phyloP scores from a whole-genome alignment of 2,888 invertebrate genomes.

The Calameuta filiformis region DNA sequence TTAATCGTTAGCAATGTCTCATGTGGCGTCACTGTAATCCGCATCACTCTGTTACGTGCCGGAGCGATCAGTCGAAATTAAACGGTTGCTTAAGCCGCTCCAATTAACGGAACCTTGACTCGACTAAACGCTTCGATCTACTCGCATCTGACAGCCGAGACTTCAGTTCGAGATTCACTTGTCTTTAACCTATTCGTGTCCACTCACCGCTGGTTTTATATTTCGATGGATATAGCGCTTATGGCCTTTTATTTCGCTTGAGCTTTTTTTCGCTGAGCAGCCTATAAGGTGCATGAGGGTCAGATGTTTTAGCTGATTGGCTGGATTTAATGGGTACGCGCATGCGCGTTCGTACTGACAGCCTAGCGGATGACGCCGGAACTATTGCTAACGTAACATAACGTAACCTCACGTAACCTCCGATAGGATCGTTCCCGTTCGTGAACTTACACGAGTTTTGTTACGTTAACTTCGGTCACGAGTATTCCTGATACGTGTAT shows the following conservation, averaged over 20 bases:
- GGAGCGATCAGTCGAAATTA: background rate
- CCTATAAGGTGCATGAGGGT: too few species aligned
- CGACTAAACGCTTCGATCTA: background rate
- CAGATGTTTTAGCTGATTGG: background rate
- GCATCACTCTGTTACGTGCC: background rate
- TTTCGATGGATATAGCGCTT: background rate
- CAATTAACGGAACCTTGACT: constrained; percentile 6
- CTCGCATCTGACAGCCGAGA: background rate
- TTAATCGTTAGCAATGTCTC: background rate
- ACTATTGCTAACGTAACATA: background rate
- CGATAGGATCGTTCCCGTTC: background rate
- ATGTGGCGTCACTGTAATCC: background rate
- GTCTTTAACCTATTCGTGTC: background rate
- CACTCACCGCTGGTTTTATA: background rate
- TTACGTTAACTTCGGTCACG: background rate
- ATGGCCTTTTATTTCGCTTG: background rate
- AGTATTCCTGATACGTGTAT: background rate
- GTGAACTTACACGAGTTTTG: background rate
- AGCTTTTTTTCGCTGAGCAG: background rate
- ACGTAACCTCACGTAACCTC: background rate
- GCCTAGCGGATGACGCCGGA: background rate
- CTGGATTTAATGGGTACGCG: background rate
- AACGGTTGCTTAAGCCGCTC: constrained; percentile 2
- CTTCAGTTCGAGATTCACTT: background rate
- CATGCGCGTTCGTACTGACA: background rate